phyloP scores from a whole-genome alignment of 2,797 vertebrate genomes.

The Esox masquinongy region DNA sequence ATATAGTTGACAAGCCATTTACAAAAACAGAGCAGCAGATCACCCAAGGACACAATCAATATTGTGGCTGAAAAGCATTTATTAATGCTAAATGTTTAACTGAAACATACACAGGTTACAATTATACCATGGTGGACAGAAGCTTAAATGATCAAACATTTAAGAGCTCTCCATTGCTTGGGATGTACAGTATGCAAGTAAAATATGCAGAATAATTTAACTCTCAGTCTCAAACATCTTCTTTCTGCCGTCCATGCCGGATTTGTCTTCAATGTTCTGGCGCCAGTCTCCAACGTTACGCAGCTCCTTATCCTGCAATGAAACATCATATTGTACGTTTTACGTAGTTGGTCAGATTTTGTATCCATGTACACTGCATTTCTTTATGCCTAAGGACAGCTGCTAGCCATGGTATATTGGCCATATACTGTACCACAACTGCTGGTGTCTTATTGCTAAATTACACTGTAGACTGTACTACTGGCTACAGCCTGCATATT shows the following conservation, averaged over 20 bases:
- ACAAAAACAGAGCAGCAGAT: not conserved
- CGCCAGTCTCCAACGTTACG: constrained; percentile 83
- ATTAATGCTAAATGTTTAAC: constrained; percentile 10
- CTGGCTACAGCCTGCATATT: too few species aligned
- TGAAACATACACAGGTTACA: constrained; percentile 3
- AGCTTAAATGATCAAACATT: not conserved
- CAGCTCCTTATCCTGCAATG: constrained; percentile 7
- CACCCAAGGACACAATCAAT: not conserved
- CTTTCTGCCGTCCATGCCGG: constrained; percentile 88
- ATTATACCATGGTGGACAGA: not conserved
- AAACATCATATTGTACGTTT: not conserved
- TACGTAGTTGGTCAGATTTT: not conserved
- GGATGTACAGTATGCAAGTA: constrained; percentile 17
- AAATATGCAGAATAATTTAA: not conserved
- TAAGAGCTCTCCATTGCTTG: constrained; percentile 4
- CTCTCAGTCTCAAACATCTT: constrained; percentile 85
- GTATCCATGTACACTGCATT: not conserved
- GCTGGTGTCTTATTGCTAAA: too few species aligned
- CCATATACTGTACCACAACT: too few species aligned
- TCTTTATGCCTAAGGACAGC: too few species aligned
- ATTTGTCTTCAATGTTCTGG: constrained; percentile 90
- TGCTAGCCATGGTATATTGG: too few species aligned
- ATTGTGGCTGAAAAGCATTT: constrained; percentile 10
- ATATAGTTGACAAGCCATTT: not conserved
- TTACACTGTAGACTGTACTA: too few species aligned